Evolutionary conservation across 2,113 vertebrate genomes (phyloP), one percentile per base, ranked within the genome.

Genomic region (Triplophysa tibetana): DNA sequence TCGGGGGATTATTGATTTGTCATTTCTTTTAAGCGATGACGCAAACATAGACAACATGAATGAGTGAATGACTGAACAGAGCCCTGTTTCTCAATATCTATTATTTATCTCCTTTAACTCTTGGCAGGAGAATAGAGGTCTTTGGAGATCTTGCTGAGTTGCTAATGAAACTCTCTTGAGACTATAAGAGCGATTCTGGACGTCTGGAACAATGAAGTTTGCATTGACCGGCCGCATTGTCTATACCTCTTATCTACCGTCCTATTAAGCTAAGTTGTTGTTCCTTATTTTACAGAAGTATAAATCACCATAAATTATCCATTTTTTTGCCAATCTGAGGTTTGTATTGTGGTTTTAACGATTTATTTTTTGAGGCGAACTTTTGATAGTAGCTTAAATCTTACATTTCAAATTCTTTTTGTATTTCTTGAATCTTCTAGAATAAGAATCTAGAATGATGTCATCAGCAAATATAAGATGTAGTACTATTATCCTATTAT

Each of bases 261-360:
- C 8, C 24, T 24, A 63, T 83, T 69, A 75, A 45, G 29, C 43
- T 62, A 70, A 69, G 64, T 29, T 69, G 63, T 33, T 70, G 70
- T 52, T 79, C 24, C 24, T 24, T 61, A 64, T 45, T 23, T 54
- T 48, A 60, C 62, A 68, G 3, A 62, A 6, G 43, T 54, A 54
- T 23, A 24, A 24, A 58, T 75, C 72, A 75, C 58, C 23, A 3
- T 73, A 12, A 8, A 19, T 56, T n/a, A n/a, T 52, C 14, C 50
- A 61, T 73, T 74, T 74, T n/a, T 41, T 11, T 16, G 24, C 45
- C 23, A 73, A 45, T 79, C 26, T 8, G 11, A 23, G 21, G 19
- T 73, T 33, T 29, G 41, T 8, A 60, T 10, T 11, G 29, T 21
- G 48, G 45, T 60, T 70, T 41, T 23, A 63, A 5, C 38, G 24